These are phyloP conservation scores for Lophius americanus DNA, from an alignment of 2,797 vertebrate genomes.

Conservation along the genomic window DNA sequence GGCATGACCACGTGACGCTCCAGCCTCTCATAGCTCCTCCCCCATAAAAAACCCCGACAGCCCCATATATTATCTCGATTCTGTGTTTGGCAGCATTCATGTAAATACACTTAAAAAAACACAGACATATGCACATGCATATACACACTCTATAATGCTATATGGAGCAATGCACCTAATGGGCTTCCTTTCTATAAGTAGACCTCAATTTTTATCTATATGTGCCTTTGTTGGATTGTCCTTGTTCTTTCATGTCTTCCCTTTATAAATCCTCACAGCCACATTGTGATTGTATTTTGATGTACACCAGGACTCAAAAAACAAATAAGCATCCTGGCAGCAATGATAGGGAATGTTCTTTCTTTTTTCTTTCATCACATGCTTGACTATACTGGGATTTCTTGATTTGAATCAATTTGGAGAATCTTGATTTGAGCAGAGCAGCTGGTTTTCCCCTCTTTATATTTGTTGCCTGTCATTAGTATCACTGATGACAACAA, in stretches of 20 bases:
- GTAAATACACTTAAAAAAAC: constrained; percentile 24
- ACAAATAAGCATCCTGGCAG: not conserved
- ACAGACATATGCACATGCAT: constrained; percentile 6
- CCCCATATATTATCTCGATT: constrained; percentile 65
- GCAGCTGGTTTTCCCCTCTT: not conserved
- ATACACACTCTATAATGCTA: constrained; percentile 8
- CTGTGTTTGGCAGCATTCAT: constrained; percentile 43
- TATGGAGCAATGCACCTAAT: not conserved
- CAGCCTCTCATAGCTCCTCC: constrained; percentile 11
- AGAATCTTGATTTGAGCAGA: not conserved
- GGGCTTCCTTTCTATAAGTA: not conserved
- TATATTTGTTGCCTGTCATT: not conserved
- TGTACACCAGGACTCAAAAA: not conserved
- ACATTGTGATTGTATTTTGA: not conserved
- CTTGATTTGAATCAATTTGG: not conserved
- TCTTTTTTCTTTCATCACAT: constrained; percentile 3
- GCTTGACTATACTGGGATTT: constrained; percentile 1
- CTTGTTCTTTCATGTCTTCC: constrained; percentile 2
- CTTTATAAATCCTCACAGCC: not conserved
- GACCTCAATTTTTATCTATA: not conserved
- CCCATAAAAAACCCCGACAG: not conserved
- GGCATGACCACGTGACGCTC: constrained; percentile 63
- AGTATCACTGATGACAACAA: not conserved
- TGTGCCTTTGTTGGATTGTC: not conserved
- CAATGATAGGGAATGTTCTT: not conserved